Evolutionary conservation across 2,113 vertebrate species (phyloP), one percentile per base, ranked within the genome.

Genomic region (Engraulis encrasicolus): DNA sequence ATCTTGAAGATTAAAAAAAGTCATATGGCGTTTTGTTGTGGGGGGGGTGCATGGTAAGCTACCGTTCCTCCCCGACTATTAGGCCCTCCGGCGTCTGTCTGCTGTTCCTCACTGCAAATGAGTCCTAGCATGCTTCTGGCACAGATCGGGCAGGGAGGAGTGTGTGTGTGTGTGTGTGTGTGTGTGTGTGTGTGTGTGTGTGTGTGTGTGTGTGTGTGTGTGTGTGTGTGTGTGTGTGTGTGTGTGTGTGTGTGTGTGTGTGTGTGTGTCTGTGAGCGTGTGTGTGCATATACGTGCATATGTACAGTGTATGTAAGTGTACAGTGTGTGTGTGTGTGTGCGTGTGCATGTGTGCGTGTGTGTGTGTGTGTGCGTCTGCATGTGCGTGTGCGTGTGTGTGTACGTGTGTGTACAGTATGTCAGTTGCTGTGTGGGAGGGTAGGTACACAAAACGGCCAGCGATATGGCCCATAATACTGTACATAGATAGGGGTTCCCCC

Each of bases 391-490:
- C n/a, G n/a, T n/a, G n/a, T n/a, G n/a, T n/a, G n/a, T n/a, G n/a
- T n/a, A n/a, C n/a, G n/a, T n/a, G n/a, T n/a, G n/a, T n/a, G n/a
- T n/a, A n/a, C n/a, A n/a, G n/a, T n/a, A n/a, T n/a, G n/a, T n/a
- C n/a, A n/a, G n/a, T n/a, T n/a, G n/a, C n/a, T n/a, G n/a, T n/a
- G n/a, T 38, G 78, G 66, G 82, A 23, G 27, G 34, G 38, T 14
- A 4, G 34, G 50, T 27, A 78, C 23, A 37, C 85, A 54, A n/a
- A n/a, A n/a, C n/a, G n/a, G 34, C 52, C 27, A 80, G 31, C 78
- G 80, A 81, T 27, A 80, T 81, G 77, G 19, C 71, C 82, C 84
- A 85, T 85, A 49, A 50, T n/a, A n/a, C n/a, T n/a, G n/a, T n/a
- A n/a, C n/a, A n/a, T 48, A 84, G 80, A 86, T 86, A 83, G 15